Conservation (phyloP, 2,797 vertebrate species). For the Benthosema pterotum region DNA sequence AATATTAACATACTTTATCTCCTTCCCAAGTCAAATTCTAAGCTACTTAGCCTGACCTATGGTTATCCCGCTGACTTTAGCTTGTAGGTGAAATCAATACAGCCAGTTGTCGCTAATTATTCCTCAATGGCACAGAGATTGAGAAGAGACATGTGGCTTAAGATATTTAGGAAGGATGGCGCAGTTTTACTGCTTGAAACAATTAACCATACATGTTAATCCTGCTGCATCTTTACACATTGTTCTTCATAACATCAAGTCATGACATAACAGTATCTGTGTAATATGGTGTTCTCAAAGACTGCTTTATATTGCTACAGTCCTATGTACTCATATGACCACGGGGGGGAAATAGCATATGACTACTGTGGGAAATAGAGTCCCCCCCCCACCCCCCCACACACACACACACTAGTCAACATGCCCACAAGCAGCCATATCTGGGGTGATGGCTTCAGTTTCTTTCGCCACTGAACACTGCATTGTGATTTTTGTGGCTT, state of each 20-base stretch:
- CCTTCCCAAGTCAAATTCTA: slow-evolving; percentile 21
- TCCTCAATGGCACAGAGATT: slow-evolving; percentile 37
- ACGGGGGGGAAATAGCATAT: too few species aligned
- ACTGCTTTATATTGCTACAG: slow-evolving; percentile 11
- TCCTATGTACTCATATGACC: not conserved
- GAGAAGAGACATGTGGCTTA: slow-evolving; percentile 16
- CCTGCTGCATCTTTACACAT: slow-evolving; percentile 8
- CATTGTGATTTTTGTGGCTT: too few species aligned
- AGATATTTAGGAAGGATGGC: slow-evolving; percentile 3
- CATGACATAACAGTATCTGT: slow-evolving; percentile 10
- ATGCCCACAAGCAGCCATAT: too few species aligned
- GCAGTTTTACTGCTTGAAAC: slow-evolving; percentile 26
- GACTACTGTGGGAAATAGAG: too few species aligned
- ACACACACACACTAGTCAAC: too few species aligned
- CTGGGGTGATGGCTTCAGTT: too few species aligned
- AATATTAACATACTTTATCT: slow-evolving; percentile 14
- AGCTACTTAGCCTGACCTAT: slow-evolving; percentile 23
- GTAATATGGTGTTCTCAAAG: not conserved
- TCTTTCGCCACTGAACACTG: too few species aligned
- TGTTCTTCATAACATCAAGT: not conserved
- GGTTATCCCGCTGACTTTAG: slow-evolving; percentile 30
- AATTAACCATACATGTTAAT: slow-evolving; percentile 28
- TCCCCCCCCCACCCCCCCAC: too few species aligned
- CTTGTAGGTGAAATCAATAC: slow-evolving; percentile 49
- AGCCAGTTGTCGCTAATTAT: slow-evolving; percentile 42